phyloP scores from a whole-genome alignment of 2,113 vertebrate species.

The Microtus montanus region DNA sequence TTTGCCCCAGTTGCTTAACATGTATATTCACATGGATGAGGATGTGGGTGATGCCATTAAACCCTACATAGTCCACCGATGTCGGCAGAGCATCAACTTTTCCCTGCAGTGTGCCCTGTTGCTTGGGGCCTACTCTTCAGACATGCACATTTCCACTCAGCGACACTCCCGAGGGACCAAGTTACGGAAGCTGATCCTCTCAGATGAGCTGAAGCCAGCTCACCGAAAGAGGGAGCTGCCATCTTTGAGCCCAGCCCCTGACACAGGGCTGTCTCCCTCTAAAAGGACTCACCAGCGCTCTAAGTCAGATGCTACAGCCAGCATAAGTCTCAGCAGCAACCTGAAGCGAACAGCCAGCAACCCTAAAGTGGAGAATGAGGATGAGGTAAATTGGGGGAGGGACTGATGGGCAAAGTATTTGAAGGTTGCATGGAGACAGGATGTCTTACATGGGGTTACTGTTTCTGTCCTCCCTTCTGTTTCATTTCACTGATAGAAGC shows the following conservation, averaged over 20 bases:
- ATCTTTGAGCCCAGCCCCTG: constrained; percentile 76
- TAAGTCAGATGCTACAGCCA: constrained; percentile 95
- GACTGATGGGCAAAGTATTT: not conserved
- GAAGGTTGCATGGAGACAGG: constrained; percentile 35
- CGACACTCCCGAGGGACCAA: constrained; percentile 96
- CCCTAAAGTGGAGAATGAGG: constrained; percentile 95
- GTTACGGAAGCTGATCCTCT: constrained; percentile 94
- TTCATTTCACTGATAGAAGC: constrained; percentile 69
- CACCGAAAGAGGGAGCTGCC: constrained; percentile 87
- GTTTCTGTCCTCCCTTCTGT: constrained; percentile 56
- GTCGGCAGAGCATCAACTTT: constrained; percentile 96
- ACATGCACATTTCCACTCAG: constrained; percentile 99
- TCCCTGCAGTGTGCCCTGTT: constrained; percentile 95
- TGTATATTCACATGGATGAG: constrained; percentile 99
- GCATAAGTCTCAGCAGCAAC: constrained; percentile 95
- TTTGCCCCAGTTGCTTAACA: constrained; percentile 96
- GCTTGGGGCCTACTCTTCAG: constrained; percentile 94
- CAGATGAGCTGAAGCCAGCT: constrained; percentile 94
- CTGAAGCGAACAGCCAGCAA: constrained; percentile 98
- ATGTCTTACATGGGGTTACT: not conserved
- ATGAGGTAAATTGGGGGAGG: constrained; percentile 88
- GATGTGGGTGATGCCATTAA: constrained; percentile 98
- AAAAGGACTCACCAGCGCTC: constrained; percentile 98
- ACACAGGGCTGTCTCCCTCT: constrained; percentile 92
- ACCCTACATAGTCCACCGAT: constrained; percentile 97